phyloP scores from a whole-genome alignment of 2,797 vertebrate genomes.

The Potorous gilbertii region DNA sequence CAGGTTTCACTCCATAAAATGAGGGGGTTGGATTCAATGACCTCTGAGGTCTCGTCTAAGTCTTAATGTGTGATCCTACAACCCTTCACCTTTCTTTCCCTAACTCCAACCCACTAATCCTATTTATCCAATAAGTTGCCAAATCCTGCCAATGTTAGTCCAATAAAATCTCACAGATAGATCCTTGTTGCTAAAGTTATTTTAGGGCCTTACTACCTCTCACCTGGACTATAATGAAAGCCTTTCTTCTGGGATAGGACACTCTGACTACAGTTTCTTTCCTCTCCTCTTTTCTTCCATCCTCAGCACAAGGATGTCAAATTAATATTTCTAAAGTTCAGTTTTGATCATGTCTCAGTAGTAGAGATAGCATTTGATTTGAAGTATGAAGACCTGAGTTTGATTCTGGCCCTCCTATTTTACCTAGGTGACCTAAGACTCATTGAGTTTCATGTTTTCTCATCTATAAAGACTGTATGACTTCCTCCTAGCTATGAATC shows the following conservation, averaged over 20 bases:
- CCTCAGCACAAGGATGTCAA: background rate
- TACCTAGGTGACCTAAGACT: background rate
- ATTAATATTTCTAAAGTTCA: background rate
- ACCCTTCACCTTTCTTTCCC: background rate
- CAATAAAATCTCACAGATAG: background rate
- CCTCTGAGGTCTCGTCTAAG: no score
- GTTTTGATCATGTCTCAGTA: background rate
- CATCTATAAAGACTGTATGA: background rate
- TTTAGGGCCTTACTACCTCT: background rate
- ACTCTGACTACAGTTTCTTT: background rate
- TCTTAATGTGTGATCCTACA: no score
- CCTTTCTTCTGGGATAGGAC: background rate
- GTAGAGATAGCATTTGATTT: background rate
- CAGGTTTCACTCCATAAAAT: background rate
- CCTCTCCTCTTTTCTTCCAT: no score
- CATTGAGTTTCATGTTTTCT: background rate
- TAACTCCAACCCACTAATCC: background rate
- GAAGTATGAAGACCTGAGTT: background rate
- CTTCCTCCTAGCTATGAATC: background rate
- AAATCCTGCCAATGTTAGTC: background rate
- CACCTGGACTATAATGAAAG: background rate
- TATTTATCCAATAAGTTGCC: background rate
- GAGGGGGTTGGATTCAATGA: no score
- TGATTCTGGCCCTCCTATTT: background rate
- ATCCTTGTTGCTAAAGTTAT: background rate